These are phyloP conservation scores for Zootermopsis nevadensis DNA, from an alignment of 2,888 invertebrate species.

Conservation along the genomic window DNA sequence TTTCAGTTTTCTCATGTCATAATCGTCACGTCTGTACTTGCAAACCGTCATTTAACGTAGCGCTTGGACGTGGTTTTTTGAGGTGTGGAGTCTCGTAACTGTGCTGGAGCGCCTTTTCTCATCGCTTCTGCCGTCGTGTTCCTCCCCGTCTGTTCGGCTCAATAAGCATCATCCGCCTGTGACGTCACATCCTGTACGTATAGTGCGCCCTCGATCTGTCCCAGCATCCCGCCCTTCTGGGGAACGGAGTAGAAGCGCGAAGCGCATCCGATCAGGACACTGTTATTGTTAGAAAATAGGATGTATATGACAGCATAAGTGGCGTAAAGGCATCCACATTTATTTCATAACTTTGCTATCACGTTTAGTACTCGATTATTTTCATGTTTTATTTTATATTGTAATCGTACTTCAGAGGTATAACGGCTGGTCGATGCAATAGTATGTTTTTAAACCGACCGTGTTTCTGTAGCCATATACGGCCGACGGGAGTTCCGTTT, in stretches of 20 bases:
- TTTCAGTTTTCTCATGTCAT: no score
- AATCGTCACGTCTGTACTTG: no score
- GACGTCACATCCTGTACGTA: constrained; percentile 46
- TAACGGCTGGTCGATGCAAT: no score
- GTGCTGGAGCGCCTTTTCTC: constrained; percentile 31
- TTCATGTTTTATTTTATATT: no score
- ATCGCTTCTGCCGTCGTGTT: neutral
- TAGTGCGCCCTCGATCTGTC: neutral
- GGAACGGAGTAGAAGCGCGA: neutral
- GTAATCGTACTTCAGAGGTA: no score
- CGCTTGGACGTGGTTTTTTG: neutral
- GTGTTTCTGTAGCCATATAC: no score
- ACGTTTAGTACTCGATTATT: no score
- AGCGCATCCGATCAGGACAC: constrained; percentile 30
- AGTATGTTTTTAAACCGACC: no score
- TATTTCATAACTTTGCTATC: no score
- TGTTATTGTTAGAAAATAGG: constrained; percentile 17
- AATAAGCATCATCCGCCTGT: constrained; percentile 49
- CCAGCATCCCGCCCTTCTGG: constrained; percentile 26
- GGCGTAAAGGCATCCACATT: neutral
- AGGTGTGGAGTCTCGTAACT: neutral
- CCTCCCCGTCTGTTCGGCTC: constrained; percentile 3
- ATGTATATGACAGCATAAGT: neutral
- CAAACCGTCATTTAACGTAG: no score
- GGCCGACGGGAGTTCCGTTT: no score